phyloP scores from a whole-genome alignment of 1,140 invertebrate species.

The Pogonognathellus flavescens region DNA sequence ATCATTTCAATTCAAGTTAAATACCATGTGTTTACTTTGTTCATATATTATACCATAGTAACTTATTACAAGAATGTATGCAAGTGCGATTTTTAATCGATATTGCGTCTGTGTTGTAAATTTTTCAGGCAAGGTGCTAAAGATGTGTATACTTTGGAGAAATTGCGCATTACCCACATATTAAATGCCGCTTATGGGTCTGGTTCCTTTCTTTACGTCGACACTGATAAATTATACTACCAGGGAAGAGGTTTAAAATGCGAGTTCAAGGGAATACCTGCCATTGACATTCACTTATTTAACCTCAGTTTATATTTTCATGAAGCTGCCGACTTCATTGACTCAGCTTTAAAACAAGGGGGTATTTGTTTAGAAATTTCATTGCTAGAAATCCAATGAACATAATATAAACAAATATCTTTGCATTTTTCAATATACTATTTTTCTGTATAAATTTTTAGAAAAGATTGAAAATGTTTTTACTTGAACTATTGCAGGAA shows the following conservation, averaged over 20 bases:
- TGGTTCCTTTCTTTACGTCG: slow-evolving; percentile 59
- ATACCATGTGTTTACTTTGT: not conserved
- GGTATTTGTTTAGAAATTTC: slow-evolving; percentile 3
- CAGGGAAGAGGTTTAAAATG: slow-evolving; percentile 64
- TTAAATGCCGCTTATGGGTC: slow-evolving; percentile 31
- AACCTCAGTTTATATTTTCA: slow-evolving; percentile 44
- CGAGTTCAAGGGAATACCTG: slow-evolving; percentile 67
- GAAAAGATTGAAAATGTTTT: no score
- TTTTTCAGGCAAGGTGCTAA: slow-evolving; percentile 31
- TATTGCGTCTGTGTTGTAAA: no score
- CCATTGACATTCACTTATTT: slow-evolving; percentile 27
- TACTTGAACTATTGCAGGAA: no score
- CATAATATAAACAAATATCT: no score
- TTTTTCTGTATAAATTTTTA: no score
- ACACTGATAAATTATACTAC: slow-evolving; percentile 68
- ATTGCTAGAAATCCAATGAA: no score
- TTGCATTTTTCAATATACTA: no score
- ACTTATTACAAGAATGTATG: not conserved
- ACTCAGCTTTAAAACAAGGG: slow-evolving; percentile 2
- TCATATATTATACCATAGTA: not conserved
- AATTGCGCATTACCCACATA: slow-evolving; percentile 54
- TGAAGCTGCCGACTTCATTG: slow-evolving; percentile 40
- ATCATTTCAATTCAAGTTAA: not conserved
- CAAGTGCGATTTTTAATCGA: not conserved
- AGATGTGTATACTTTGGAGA: slow-evolving; percentile 21